Conservation (phyloP, 2,888 invertebrate genomes). For the Acronicta leporina region DNA sequence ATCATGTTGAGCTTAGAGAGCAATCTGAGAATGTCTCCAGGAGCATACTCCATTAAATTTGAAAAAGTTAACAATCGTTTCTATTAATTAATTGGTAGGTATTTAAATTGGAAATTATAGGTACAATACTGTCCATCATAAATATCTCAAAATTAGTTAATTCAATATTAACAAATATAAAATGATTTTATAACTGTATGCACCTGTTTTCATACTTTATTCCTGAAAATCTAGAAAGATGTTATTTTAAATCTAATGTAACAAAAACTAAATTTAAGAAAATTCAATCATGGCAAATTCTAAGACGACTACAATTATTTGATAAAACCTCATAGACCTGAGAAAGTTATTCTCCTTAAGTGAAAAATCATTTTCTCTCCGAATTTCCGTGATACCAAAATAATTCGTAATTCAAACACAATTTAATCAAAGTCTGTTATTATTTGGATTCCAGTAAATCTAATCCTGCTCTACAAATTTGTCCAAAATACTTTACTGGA, state of each 20-base stretch:
- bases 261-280: background rate
- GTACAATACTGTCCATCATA: background rate
- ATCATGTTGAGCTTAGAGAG: conserved; percentile 2
- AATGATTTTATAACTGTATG: background rate
- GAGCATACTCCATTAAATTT: background rate
- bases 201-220: background rate
- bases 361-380: no score
- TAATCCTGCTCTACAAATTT: no score
- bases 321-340: conserved; percentile 2
- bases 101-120: background rate
- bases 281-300: conserved; percentile 2
- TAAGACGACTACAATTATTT: conserved; percentile 6
- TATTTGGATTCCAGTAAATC: no score
- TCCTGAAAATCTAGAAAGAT: background rate
- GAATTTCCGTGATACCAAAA: no score
- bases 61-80: background rate
- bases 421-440: no score
- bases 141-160: background rate
- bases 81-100: no score
- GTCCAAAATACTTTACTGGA: no score
- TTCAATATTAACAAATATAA: background rate
- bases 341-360: background rate
- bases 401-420: no score
- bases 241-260: background rate
- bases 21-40: background rate